Evolutionary conservation across 2,797 vertebrate genomes (phyloP).

Genomic region (Eospalax fontanierii): DNA sequence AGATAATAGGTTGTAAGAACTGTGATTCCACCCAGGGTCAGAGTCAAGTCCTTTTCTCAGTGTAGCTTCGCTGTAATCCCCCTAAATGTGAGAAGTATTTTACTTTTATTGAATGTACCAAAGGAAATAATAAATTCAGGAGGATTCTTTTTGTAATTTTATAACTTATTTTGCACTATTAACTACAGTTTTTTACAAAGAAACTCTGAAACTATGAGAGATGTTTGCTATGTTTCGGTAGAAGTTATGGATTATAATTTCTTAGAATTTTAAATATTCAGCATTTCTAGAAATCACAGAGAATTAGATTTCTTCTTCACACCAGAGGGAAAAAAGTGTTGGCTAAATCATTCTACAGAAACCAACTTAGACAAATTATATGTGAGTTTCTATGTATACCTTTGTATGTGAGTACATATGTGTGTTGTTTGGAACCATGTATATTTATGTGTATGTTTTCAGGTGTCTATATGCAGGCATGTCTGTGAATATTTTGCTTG

Average conservation of each 20-base stretch:
- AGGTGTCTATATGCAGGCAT: background rate
- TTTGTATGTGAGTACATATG: background rate
- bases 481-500: background rate
- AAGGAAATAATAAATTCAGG: too few relatives aligned
- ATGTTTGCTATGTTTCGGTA: background rate
- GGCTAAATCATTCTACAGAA: background rate
- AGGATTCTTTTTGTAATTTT: too few relatives aligned
- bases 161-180: too few relatives aligned
- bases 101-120: background rate
- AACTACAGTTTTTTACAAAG: background rate
- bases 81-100: background rate
- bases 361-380: background rate
- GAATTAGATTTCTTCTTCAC: background rate
- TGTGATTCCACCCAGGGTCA: background rate
- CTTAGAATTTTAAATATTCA: background rate
- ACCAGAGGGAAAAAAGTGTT: background rate
- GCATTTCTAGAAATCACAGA: background rate
- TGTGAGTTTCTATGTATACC: background rate
- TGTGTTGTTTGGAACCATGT: too few relatives aligned
- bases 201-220: background rate
- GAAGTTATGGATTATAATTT: background rate
- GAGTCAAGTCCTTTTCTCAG: background rate
- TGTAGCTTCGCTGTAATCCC: background rate
- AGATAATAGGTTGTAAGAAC: background rate
- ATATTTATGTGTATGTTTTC: background rate